These are phyloP conservation scores for Amphiura filiformis DNA, from an alignment of 35 echinoderm and acorn worm genomes.

Conservation along the genomic window DNA sequence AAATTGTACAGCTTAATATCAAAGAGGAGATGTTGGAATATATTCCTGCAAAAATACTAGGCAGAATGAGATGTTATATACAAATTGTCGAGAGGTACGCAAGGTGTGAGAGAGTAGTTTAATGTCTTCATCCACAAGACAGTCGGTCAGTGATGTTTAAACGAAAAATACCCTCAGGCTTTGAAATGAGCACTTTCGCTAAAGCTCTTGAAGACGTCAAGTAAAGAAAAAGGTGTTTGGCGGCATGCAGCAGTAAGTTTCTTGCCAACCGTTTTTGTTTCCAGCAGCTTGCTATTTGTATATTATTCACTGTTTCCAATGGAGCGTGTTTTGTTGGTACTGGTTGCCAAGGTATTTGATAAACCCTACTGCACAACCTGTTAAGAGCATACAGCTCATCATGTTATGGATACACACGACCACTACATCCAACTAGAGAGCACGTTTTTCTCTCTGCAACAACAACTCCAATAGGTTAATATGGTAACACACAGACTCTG, in stretches of 20 bases:
- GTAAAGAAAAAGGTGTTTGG: not conserved
- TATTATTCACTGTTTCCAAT: slow-evolving; percentile 1
- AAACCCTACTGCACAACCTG: not conserved
- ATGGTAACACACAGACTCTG: too few species aligned
- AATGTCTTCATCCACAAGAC: too few species aligned
- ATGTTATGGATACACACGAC: too few species aligned
- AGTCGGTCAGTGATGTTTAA: not conserved
- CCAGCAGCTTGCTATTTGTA: not conserved
- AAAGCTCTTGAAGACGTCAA: not conserved
- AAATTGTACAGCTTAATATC: not conserved
- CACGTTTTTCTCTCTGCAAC: too few species aligned
- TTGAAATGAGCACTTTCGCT: not conserved
- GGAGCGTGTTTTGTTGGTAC: not conserved
- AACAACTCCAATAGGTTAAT: too few species aligned
- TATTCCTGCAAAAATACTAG: not conserved
- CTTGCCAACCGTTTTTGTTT: too few species aligned
- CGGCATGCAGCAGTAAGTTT: not conserved
- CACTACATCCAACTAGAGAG: too few species aligned
- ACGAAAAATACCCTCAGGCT: not conserved
- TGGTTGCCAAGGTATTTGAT: not conserved
- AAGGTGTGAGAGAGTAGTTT: too few species aligned
- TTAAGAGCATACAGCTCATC: too few species aligned
- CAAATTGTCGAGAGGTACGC: not conserved
- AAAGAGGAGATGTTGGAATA: not conserved
- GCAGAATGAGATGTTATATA: not conserved